A percentile compares a stretch with the other conserved stretches of the same genome.
These are phyloP conservation scores for Nannoperca obscura DNA, from an alignment of 2,797 vertebrate genomes.

Conservation along the genomic window DNA sequence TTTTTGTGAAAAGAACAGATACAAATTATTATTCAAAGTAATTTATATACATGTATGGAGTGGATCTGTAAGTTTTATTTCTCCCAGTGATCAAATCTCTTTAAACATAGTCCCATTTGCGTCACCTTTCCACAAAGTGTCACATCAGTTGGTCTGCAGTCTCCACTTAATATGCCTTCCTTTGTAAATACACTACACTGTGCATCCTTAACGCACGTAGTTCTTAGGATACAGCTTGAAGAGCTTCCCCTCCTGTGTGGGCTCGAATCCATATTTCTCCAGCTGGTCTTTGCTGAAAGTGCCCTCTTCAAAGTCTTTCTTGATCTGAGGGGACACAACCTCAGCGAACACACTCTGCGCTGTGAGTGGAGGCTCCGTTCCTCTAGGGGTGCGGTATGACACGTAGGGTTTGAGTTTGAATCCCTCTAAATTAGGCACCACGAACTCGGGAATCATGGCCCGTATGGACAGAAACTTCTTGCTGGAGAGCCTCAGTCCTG, in stretches of 20 bases:
- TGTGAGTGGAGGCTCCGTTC: slow-evolving; percentile 85
- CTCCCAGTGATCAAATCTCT: neutral
- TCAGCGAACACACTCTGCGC: slow-evolving; percentile 88
- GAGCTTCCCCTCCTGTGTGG: slow-evolving; percentile 92
- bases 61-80: slow-evolving; percentile 19
- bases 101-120: neutral
- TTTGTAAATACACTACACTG: neutral
- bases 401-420: slow-evolving; percentile 94
- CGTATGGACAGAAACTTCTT: slow-evolving; percentile 85
- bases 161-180: neutral
- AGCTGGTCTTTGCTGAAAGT: slow-evolving; percentile 83
- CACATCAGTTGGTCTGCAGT: neutral
- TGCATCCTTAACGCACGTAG: slow-evolving; percentile 85
- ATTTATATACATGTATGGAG: too few relatives aligned
- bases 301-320: slow-evolving; percentile 87
- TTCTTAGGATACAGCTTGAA: slow-evolving; percentile 95
- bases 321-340: slow-evolving; percentile 86
- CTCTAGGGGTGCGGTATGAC: slow-evolving; percentile 85
- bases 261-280: slow-evolving; percentile 93
- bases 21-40: too few relatives aligned
- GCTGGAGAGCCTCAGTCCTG: slow-evolving; percentile 81
- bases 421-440: slow-evolving; percentile 91
- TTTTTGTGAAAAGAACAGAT: too few relatives aligned
- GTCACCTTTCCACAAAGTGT: neutral
- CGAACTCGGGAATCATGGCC: slow-evolving; percentile 91